These are phyloP conservation scores for Oryzias celebensis DNA, from an alignment of 2,113 vertebrate species.

Conservation along the genomic window DNA sequence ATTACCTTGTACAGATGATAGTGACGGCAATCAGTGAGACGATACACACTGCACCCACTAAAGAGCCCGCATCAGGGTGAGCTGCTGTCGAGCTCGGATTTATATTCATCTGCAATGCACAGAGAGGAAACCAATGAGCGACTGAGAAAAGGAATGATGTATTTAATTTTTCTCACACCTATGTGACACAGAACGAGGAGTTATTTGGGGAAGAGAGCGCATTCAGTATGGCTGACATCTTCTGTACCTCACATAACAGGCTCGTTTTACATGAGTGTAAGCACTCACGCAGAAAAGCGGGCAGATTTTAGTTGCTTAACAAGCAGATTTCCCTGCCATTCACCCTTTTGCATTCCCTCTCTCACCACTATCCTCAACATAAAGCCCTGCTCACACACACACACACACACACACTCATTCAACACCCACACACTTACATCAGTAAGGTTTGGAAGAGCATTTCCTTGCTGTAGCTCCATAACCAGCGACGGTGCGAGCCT, in stretches of 20 bases:
- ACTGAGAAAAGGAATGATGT: background rate
- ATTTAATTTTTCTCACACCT: conserved; percentile 3
- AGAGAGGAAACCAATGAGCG: conserved; percentile 18
- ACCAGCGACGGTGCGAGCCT: conserved; percentile 93
- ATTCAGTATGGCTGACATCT: conserved; percentile 19
- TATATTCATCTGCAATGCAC: conserved; percentile 86
- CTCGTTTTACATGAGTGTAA: conserved; percentile 42
- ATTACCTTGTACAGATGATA: conserved; percentile 92
- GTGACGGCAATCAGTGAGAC: conserved; percentile 91
- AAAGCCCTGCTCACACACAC: conserved; percentile 16
- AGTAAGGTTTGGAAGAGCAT: conserved; percentile 98
- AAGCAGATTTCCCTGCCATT: conserved; percentile 33
- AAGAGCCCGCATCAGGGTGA: conserved; percentile 89
- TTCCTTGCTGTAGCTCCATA: conserved; percentile 95
- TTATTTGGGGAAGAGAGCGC: conserved; percentile 11
- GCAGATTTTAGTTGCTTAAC: conserved; percentile 49
- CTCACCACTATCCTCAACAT: conserved; percentile 14
- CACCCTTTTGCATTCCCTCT: conserved; percentile 24
- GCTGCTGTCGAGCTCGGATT: conserved; percentile 91
- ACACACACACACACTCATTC: conserved; percentile 10
- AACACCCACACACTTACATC: conserved; percentile 77
- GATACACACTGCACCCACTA: conserved; percentile 89
- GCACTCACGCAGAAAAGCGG: conserved; percentile 28
- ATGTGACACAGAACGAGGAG: conserved; percentile 10
- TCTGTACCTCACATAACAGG: conserved; percentile 14